Evolutionary conservation across 2,888 invertebrate genomes (phyloP), one percentile per base, ranked within the genome.

Genomic region (Exocentrus adspersus): DNA sequence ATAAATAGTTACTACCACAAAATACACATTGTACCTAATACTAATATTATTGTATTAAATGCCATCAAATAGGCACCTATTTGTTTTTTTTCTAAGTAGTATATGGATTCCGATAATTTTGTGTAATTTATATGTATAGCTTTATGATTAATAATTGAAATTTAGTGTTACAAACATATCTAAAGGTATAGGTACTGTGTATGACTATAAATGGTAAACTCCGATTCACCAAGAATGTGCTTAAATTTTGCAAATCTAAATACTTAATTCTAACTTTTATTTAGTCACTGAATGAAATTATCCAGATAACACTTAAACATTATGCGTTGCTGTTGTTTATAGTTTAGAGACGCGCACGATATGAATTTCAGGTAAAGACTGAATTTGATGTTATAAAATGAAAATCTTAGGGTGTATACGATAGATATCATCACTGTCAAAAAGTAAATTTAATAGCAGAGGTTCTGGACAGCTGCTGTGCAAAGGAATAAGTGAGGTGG

Each of bases 401-500:
- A 64, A 67, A 70, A 68, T 65, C 68, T 71, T 68, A 62, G 61
- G 72, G 54, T 54, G 43, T 42, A 24, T 24, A 28, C 43, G 72
- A 67, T 70, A 70, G 68, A 71, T 72, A 70, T 73, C 70, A 72
- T 72, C 71, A 72, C 68, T 71, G 71, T 68, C 71, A 71, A 69
- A 70, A 74, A 67, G 66, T 68, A 65, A 70, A 71, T 72, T 69
- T 70, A 71, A 68, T 77, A 75, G 72, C 67, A 73, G 75, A 74
- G 72, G 73, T 75, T 73, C 60, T 58, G 67, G 70, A 79, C 79
- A 79, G 80, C 80, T 81, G 78, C 78, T 81, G 78, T 78, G 73
- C 77, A 73, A 72, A 76, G 75, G 77, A 77, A 79, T 77, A 74
- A 77, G 74, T 75, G 77, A 80, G 75, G 76, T 78, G 78, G 76